These are phyloP conservation scores for Lepidochrysops patricia DNA, from an alignment of 2,888 invertebrate genomes.

Conservation along the genomic window DNA sequence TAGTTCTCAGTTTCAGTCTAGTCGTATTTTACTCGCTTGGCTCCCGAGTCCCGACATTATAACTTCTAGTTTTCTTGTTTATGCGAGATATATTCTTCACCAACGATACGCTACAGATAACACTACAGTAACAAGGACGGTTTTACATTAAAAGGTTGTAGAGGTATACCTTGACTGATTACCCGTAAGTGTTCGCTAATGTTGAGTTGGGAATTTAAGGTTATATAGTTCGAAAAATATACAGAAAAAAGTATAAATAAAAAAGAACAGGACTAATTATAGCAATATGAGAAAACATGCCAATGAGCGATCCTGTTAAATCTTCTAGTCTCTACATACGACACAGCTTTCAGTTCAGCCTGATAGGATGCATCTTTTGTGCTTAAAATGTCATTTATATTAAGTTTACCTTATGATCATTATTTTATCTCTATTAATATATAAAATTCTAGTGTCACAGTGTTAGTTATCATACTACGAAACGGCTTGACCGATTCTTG, in stretches of 20 bases:
- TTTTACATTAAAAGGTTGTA: conserved; percentile 33
- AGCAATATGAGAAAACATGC: too few species aligned
- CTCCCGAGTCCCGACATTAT: neutral
- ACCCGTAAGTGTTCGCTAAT: conserved; percentile 30
- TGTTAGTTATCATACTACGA: too few species aligned
- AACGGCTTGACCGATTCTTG: too few species aligned
- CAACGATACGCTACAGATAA: conserved; percentile 23
- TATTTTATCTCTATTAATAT: too few species aligned
- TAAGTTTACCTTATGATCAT: too few species aligned
- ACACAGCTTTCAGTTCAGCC: too few species aligned
- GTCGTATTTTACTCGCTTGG: conserved; percentile 1
- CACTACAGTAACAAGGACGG: conserved; percentile 35
- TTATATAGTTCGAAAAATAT: neutral
- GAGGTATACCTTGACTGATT: conserved; percentile 40
- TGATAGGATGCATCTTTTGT: too few species aligned
- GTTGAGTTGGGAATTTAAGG: neutral
- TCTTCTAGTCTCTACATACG: too few species aligned
- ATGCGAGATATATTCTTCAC: conserved; percentile 21
- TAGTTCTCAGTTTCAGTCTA: neutral
- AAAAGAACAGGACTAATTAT: too few species aligned
- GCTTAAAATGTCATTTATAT: too few species aligned
- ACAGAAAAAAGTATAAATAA: neutral
- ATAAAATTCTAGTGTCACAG: too few species aligned
- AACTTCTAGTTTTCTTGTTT: conserved; percentile 3
- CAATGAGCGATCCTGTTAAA: too few species aligned